phyloP scores from a whole-genome alignment of 2,797 vertebrate genomes.

The Phaenicophaeus curvirostris region DNA sequence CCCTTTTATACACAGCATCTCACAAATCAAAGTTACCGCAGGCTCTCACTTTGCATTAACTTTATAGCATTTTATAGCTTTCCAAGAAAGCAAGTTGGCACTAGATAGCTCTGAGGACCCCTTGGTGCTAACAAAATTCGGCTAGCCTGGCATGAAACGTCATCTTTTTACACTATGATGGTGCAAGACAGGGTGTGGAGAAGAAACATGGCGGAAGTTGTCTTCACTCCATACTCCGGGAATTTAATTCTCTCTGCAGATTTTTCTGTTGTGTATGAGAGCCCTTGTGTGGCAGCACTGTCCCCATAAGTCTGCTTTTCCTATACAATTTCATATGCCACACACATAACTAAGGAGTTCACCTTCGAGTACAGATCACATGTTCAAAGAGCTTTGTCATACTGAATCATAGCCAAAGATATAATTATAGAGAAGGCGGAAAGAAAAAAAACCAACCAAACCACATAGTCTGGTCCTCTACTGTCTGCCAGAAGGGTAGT shows the following conservation, averaged over 20 bases:
- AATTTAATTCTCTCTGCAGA: background rate
- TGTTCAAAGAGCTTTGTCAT: background rate
- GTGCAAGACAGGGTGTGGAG: background rate
- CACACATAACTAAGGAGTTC: background rate
- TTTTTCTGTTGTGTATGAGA: background rate
- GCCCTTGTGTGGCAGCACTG: background rate
- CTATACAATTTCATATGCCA: background rate
- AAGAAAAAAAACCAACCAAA: background rate
- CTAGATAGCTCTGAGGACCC: background rate
- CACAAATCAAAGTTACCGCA: conserved; percentile 1
- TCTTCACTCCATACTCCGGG: background rate
- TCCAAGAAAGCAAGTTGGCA: background rate
- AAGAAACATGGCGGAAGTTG: background rate
- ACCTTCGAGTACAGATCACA: background rate
- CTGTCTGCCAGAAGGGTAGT: background rate
- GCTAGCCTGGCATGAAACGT: background rate
- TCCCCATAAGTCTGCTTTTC: background rate
- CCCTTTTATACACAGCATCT: background rate
- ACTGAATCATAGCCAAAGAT: background rate
- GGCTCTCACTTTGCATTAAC: background rate
- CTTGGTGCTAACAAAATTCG: background rate
- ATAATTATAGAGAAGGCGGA: background rate
- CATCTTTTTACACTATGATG: background rate
- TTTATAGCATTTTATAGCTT: conserved; percentile 40
- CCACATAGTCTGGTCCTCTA: background rate